A percentile compares a stretch with the other conserved stretches of the same genome.
phyloP scores from a whole-genome alignment of 2,113 vertebrate species.

The Cariama cristata region DNA sequence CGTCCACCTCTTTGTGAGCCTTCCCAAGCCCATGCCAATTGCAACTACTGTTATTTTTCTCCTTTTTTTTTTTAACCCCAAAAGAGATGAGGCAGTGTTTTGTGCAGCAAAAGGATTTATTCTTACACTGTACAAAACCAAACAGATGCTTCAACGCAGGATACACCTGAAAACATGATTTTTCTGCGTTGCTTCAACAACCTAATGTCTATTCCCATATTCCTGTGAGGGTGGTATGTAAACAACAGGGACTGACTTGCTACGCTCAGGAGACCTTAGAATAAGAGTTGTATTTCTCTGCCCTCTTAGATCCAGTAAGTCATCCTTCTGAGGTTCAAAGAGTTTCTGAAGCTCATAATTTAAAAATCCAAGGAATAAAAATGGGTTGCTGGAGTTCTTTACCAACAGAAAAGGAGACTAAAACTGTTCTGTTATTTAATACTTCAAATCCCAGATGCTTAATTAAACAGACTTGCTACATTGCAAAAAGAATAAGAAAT shows the following conservation, averaged over 20 bases:
- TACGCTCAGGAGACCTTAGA: slow-evolving; percentile 39
- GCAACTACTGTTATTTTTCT: neutral
- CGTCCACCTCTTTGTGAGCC: neutral
- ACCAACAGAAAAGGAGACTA: neutral
- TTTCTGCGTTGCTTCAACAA: neutral
- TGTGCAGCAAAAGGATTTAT: neutral
- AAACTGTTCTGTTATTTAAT: slow-evolving; percentile 42
- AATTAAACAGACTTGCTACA: slow-evolving; percentile 54
- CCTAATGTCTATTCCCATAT: slow-evolving; percentile 1
- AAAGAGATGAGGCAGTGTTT: neutral
- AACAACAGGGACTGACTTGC: slow-evolving; percentile 39
- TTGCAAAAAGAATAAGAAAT: slow-evolving; percentile 16
- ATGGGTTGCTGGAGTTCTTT: neutral
- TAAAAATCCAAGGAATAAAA: slow-evolving; percentile 15
- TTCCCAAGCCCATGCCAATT: neutral
- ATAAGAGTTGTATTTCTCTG: slow-evolving; percentile 22
- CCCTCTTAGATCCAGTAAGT: neutral
- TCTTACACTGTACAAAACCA: neutral
- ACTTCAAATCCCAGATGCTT: slow-evolving; percentile 65
- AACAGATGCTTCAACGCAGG: neutral
- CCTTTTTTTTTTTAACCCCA: neutral
- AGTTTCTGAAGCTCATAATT: neutral
- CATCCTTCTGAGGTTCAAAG: neutral
- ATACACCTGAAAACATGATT: neutral
- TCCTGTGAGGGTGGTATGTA: neutral